phyloP scores from a whole-genome alignment of 37 sponge, comb jelly and placozoan species.

The Cladorhizidae sp. region DNA sequence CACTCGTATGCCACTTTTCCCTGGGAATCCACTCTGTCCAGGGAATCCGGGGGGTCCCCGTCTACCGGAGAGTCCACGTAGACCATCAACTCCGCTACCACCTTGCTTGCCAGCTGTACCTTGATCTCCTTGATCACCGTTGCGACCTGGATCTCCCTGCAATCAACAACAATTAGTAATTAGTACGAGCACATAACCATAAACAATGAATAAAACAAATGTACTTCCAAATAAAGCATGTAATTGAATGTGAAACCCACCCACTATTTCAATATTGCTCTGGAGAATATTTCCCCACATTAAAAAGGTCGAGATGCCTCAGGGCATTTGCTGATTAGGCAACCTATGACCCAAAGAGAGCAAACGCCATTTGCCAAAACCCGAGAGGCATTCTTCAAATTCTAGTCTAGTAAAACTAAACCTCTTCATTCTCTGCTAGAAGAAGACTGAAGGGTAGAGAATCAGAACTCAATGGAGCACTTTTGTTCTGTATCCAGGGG shows the following conservation, averaged over 20 bases:
- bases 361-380: too few relatives aligned
- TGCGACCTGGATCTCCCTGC: slow-evolving; percentile 50
- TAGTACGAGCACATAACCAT: neutral
- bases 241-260: too few relatives aligned
- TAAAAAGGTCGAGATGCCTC: too few relatives aligned
- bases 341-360: too few relatives aligned
- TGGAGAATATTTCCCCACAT: neutral
- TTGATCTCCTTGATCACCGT: slow-evolving; percentile 27
- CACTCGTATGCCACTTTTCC: slow-evolving; percentile 42
- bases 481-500: too few relatives aligned
- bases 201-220: neutral
- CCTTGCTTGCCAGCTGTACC: slow-evolving; percentile 23
- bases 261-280: too few relatives aligned
- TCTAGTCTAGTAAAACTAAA: too few relatives aligned
- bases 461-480: too few relatives aligned
- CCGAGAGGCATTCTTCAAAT: too few relatives aligned
- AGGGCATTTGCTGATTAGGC: too few relatives aligned
- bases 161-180: neutral
- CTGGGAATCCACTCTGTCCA: slow-evolving; percentile 60
- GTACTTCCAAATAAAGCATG: neutral
- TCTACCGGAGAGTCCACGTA: slow-evolving; percentile 38
- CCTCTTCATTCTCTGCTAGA: too few relatives aligned
- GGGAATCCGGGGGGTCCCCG: slow-evolving; percentile 56
- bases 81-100: slow-evolving; percentile 23
- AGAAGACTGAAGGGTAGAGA: too few relatives aligned